Evolutionary conservation across 2,113 vertebrate genomes (phyloP).

Genomic region (Hypomesus transpacificus): DNA sequence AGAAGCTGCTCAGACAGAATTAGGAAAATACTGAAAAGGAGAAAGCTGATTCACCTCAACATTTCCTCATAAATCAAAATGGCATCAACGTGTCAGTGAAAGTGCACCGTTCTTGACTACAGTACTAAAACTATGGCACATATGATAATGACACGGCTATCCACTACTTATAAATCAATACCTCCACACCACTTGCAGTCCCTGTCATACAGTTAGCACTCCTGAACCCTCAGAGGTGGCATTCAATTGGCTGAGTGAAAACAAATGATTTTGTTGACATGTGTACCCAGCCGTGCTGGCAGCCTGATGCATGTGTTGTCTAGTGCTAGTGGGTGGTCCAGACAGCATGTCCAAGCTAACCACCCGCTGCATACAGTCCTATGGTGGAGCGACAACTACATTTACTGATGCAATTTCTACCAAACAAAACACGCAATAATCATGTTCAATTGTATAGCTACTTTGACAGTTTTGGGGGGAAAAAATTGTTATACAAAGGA

Average conservation of each 20-base stretch:
- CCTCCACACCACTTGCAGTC: too few relatives aligned
- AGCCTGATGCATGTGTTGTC: background rate
- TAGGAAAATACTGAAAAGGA: background rate
- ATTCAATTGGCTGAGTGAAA: background rate
- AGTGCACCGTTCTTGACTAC: too few relatives aligned
- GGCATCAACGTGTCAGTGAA: background rate
- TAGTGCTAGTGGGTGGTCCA: constrained; percentile 48
- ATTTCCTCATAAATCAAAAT: background rate
- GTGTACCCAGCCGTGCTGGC: too few relatives aligned
- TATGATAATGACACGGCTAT: too few relatives aligned
- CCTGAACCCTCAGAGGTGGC: background rate
- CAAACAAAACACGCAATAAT: too few relatives aligned
- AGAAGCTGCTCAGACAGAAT: constrained; percentile 33
- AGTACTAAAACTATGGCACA: too few relatives aligned
- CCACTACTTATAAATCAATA: too few relatives aligned
- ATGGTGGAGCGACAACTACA: constrained; percentile 52
- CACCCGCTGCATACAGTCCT: constrained; percentile 35
- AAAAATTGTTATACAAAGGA: too few relatives aligned
- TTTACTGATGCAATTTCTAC: too few relatives aligned
- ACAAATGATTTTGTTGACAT: background rate
- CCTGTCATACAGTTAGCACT: too few relatives aligned
- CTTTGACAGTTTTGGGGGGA: too few relatives aligned
- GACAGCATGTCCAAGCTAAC: constrained; percentile 54
- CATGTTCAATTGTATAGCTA: too few relatives aligned
- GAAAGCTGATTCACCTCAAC: background rate